Evolutionary conservation across 2,113 vertebrate species (phyloP).

Genomic region (Pipa parva): DNA sequence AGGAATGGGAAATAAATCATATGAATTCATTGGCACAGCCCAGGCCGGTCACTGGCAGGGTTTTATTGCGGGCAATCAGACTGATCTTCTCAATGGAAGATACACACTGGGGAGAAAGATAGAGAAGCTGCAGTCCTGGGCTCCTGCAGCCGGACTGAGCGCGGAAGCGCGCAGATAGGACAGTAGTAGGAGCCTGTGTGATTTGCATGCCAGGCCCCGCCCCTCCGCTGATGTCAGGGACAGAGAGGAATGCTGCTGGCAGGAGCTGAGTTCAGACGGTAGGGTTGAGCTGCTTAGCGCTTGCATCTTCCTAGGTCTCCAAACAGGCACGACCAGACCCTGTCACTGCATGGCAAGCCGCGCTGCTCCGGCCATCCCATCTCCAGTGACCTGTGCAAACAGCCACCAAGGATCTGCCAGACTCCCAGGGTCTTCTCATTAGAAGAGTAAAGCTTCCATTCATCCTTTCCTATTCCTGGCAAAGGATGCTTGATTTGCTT

Average conservation of each 20-base stretch:
- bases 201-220: conserved; percentile 48
- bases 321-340: conserved; percentile 18
- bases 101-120: too few species aligned
- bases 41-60: too few species aligned
- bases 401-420: conserved; percentile 7
- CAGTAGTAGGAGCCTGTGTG: conserved; percentile 22
- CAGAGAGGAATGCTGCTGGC: conserved; percentile 41
- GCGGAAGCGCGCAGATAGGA: conserved; percentile 29
- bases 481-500: neutral
- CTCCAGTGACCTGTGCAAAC: neutral
- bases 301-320: neutral
- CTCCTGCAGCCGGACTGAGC: conserved; percentile 13
- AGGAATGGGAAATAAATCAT: too few species aligned
- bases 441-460: neutral
- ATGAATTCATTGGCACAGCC: too few species aligned
- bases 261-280: conserved; percentile 47
- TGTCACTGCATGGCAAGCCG: neutral
- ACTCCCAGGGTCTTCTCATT: neutral
- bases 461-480: neutral
- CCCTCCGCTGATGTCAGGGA: conserved; percentile 50
- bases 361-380: neutral
- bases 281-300: conserved; percentile 22
- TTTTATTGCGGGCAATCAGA: too few species aligned
- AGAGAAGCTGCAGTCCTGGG: conserved; percentile 13
- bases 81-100: too few species aligned